Evolutionary conservation across 37 sponge, comb jelly and placozoan genomes (phyloP), one percentile per base, ranked within the genome.

Genomic region (Spongia lamella): DNA sequence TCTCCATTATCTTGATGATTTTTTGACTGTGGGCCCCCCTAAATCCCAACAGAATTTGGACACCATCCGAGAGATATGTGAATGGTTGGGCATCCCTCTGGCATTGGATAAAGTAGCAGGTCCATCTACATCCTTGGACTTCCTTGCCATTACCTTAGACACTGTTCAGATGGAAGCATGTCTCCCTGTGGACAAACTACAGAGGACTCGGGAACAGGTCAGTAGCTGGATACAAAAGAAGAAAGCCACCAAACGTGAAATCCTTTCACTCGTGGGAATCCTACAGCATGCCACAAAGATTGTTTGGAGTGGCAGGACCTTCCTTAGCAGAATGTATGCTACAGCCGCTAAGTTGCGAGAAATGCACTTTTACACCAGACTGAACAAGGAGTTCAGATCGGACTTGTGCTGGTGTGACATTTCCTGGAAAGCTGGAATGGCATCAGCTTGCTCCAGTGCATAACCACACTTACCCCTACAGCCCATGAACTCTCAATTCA

Each of bases 111-210:
- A 79, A 67, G 70, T 69, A 0, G 80, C 57, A 14, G 80, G 80
- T 22, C 70, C 80, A 1, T 1, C 50, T 1, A 68, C 80, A 31
- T 11, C 25, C 1, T 53, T 79, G 49, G 37, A 3, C 30, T 79
- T 79, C 52, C 70, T 79, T 4, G 80, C 70, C 0, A 79, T 79
- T 60, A 32, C 30, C 4, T 51, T 79, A 33, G 80, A 79, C 80
- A 68, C 70, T 1, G 50, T 26, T 7, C 15, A 30, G 31, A 52
- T 69, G 61, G 66, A 32, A 2, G 62, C 62, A 22, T 31, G 62
- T 3, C 52, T 79, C 4, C 80, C 80, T 4, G 7, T 39, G 2
- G 70, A 79, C 20, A 79, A 68, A 53, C 70, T 68, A 1, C 17
- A 1, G 25, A 32, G 61, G 15, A 19, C 60, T 34, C 51, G 4